Evolutionary conservation across 35 echinoderm and acorn worm species (phyloP).

Genomic region (Strongylocentrotus purpuratus): DNA sequence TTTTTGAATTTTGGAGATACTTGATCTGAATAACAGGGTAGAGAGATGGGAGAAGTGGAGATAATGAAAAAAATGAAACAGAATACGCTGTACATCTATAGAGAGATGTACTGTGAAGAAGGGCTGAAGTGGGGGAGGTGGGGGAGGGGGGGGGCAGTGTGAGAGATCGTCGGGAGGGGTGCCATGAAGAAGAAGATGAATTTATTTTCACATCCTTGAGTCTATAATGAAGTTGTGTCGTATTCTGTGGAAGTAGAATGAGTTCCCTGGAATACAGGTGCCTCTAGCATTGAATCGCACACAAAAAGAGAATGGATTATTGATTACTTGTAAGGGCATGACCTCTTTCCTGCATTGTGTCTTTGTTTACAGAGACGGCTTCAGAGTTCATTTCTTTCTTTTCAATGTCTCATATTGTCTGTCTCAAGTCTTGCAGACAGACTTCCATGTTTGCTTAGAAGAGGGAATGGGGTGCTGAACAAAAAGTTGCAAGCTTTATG

Average conservation of each 20-base stretch:
- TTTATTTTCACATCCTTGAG: slow-evolving; percentile 5
- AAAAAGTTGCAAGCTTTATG: not conserved
- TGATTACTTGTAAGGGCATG: not conserved
- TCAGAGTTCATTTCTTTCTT: not conserved
- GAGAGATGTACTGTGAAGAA: not conserved
- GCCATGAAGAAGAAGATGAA: not conserved
- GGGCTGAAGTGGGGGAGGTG: not conserved
- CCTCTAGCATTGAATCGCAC: not conserved
- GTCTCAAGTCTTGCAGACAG: not conserved
- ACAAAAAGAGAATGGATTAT: slow-evolving; percentile 5
- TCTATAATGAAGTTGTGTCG: not conserved
- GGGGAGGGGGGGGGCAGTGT: not conserved
- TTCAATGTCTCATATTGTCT: slow-evolving; percentile 1
- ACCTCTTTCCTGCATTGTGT: slow-evolving; percentile 8
- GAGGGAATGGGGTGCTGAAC: not conserved
- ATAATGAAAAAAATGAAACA: not conserved
- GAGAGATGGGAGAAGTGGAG: not conserved
- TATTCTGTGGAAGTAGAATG: not conserved
- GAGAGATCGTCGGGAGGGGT: not conserved
- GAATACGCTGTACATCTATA: not conserved
- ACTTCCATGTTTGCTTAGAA: not conserved
- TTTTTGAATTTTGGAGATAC: too few relatives aligned
- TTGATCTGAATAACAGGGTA: not conserved
- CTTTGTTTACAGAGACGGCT: not conserved
- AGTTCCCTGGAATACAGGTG: not conserved